Conservation (phyloP, 2,888 invertebrate genomes). For the Arenicola marina region DNA sequence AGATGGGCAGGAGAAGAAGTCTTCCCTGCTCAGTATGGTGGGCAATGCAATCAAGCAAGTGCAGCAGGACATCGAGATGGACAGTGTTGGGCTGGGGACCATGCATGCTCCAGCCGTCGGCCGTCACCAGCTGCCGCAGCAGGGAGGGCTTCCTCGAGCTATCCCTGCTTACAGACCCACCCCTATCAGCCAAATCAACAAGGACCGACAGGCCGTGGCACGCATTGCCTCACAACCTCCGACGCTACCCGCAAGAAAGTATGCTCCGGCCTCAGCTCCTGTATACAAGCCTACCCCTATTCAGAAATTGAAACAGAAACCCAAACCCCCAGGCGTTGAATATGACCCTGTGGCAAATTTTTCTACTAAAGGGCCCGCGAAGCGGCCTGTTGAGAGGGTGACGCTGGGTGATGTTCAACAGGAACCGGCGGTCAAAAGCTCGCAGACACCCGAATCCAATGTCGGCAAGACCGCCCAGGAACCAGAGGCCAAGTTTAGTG, state of each 20-base stretch:
- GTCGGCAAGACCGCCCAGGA: neutral
- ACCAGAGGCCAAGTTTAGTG: neutral
- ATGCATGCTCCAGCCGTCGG: too few relatives aligned
- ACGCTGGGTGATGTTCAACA: slow-evolving; percentile 12
- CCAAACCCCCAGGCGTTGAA: slow-evolving; percentile 11
- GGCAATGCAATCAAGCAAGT: slow-evolving; percentile 26
- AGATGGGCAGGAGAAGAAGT: neutral
- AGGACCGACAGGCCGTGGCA: too few relatives aligned
- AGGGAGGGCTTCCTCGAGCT: too few relatives aligned
- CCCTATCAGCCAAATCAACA: too few relatives aligned
- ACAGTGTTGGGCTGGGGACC: neutral
- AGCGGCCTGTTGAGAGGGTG: neutral
- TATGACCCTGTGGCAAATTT: slow-evolving; percentile 25
- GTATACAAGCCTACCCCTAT: slow-evolving; percentile 34
- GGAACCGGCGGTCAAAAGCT: slow-evolving; percentile 6
- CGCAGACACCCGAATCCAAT: too few relatives aligned
- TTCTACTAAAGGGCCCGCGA: slow-evolving; percentile 8
- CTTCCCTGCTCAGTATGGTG: slow-evolving; percentile 27
- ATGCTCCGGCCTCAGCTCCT: neutral
- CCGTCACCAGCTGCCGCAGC: too few relatives aligned
- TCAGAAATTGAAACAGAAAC: slow-evolving; percentile 18
- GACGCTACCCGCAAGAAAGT: neutral
- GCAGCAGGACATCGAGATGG: slow-evolving; percentile 6
- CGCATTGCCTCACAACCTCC: too few relatives aligned
- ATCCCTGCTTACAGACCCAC: too few relatives aligned